Conservation (phyloP, 2,888 invertebrate genomes). For the Allolobophora icterica region DNA sequence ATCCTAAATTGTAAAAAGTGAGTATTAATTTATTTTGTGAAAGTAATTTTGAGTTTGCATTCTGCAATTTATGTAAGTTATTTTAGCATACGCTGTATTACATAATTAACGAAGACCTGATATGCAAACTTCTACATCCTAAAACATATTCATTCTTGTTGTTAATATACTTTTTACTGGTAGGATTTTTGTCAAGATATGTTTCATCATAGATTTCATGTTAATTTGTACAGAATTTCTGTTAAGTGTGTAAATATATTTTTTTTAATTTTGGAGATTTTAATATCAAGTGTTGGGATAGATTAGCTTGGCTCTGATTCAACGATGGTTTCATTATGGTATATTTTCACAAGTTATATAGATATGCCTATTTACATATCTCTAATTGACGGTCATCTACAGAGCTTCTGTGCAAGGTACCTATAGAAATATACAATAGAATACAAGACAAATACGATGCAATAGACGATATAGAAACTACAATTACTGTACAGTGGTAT, state of each 20-base stretch:
- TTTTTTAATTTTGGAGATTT: too few species aligned
- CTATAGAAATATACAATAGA: too few species aligned
- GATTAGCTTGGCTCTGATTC: too few species aligned
- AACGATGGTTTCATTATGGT: not conserved
- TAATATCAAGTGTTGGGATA: too few species aligned
- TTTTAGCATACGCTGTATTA: not conserved
- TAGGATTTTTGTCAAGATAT: not conserved
- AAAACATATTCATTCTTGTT: not conserved
- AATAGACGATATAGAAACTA: too few species aligned
- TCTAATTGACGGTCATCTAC: not conserved
- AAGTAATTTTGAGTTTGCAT: constrained; percentile 1
- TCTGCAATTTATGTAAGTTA: not conserved
- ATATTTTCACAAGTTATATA: not conserved
- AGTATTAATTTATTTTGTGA: not conserved
- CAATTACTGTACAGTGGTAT: not conserved
- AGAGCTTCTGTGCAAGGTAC: not conserved
- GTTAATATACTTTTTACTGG: not conserved
- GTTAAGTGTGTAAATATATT: too few species aligned
- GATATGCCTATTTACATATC: not conserved
- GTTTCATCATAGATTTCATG: too few species aligned
- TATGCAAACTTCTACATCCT: not conserved
- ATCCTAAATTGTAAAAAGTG: not conserved
- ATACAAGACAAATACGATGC: too few species aligned
- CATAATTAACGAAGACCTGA: constrained; percentile 2
- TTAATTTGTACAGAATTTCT: too few species aligned